These are phyloP conservation scores for Chionoecetes opilio DNA, from an alignment of 1,140 invertebrate genomes.

Conservation along the genomic window DNA sequence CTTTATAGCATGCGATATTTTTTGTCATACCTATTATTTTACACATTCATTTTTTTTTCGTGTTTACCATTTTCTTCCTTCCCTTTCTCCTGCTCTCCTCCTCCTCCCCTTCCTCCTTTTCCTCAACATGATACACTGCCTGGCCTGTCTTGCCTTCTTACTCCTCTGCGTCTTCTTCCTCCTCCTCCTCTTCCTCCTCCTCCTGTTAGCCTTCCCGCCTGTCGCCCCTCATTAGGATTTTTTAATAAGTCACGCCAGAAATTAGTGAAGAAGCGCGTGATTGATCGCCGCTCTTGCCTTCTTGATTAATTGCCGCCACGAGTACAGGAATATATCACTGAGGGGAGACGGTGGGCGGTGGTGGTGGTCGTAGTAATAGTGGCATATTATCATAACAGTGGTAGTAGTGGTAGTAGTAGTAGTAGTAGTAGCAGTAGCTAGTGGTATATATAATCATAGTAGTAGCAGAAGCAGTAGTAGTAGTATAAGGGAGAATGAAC, in stretches of 20 bases:
- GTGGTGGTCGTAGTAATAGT: background rate
- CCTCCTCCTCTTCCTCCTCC: background rate
- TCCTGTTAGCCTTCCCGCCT: slow-evolving; percentile 30
- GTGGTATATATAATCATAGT: too few species aligned
- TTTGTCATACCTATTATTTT: too few species aligned
- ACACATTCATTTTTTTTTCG: too few species aligned
- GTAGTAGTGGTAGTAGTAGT: background rate
- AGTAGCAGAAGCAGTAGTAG: too few species aligned
- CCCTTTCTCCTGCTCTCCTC: background rate
- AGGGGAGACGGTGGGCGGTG: background rate
- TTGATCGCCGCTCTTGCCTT: slow-evolving; percentile 4
- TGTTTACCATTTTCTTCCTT: background rate
- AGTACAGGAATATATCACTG: slow-evolving; percentile 50
- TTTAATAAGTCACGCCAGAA: slow-evolving; percentile 54
- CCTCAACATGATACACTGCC: background rate
- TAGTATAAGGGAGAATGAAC: too few species aligned
- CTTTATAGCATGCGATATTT: too few species aligned
- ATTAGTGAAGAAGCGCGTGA: slow-evolving; percentile 50
- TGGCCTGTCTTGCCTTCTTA: background rate
- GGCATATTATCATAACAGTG: background rate
- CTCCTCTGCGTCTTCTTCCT: background rate
- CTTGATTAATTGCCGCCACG: slow-evolving; percentile 30
- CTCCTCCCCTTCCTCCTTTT: background rate
- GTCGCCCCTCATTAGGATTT: slow-evolving; percentile 53
- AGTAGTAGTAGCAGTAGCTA: background rate